These are phyloP conservation scores for Tachysurus vachellii DNA, from an alignment of 2,113 vertebrate genomes.

Conservation along the genomic window DNA sequence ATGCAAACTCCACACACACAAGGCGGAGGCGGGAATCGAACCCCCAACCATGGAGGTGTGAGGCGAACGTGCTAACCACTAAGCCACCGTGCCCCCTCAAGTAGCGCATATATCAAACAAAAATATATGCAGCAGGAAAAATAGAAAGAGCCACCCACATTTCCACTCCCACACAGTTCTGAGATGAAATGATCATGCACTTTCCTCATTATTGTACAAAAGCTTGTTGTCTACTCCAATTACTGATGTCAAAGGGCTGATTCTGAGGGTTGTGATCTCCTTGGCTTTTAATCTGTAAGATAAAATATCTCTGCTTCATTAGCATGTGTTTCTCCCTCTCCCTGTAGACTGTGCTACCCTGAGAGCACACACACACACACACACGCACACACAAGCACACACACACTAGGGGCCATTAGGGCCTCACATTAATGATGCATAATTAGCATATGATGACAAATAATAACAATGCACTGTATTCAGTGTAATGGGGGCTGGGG, in stretches of 20 bases:
- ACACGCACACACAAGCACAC: constrained; percentile 79
- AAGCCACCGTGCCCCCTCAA: too few relatives aligned
- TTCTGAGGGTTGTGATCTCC: constrained; percentile 84
- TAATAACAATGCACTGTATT: constrained; percentile 86
- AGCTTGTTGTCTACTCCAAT: constrained; percentile 80
- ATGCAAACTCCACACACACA: too few relatives aligned
- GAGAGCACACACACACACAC: constrained; percentile 77
- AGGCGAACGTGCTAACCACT: too few relatives aligned
- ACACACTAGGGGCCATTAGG: constrained; percentile 81
- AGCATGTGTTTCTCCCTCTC: constrained; percentile 71
- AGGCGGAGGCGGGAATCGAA: too few relatives aligned
- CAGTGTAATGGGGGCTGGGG: constrained; percentile 85
- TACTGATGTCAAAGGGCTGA: constrained; percentile 84
- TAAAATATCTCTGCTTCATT: constrained; percentile 81
- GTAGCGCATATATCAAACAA: neutral
- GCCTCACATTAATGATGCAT: constrained; percentile 93
- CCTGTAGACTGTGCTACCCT: constrained; percentile 69
- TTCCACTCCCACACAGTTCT: constrained; percentile 65
- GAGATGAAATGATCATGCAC: constrained; percentile 57
- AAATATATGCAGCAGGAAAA: neutral
- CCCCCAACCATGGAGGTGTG: too few relatives aligned
- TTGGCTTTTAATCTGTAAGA: constrained; percentile 82
- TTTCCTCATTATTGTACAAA: constrained; percentile 70
- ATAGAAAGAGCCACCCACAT: constrained; percentile 47
- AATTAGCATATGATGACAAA: constrained; percentile 97